Evolutionary conservation across 23 tunicate species (phyloP).

Genomic region (Botrylloides violaceus): DNA sequence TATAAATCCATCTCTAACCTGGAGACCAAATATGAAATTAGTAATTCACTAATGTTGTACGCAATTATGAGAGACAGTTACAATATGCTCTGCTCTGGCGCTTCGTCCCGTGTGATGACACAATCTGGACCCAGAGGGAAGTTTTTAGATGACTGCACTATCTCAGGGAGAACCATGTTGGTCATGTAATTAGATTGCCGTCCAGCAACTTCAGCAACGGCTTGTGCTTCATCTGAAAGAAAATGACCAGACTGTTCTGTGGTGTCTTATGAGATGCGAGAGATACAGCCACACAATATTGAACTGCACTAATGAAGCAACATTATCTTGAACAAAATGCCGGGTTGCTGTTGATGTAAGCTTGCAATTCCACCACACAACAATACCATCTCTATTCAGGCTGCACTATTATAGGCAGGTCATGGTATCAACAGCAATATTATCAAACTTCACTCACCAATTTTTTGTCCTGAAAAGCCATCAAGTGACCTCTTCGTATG

Average conservation of each 20-base stretch:
- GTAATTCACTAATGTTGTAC: no score
- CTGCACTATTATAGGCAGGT: no score
- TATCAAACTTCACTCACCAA: background rate
- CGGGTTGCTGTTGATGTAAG: no score
- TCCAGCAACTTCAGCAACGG: slow-evolving; percentile 3
- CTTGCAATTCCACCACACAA: no score
- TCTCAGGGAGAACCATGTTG: slow-evolving; percentile 82
- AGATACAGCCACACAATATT: no score
- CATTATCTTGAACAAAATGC: no score
- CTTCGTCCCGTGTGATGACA: slow-evolving; percentile 51
- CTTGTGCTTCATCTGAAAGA: slow-evolving; percentile 2
- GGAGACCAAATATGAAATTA: background rate
- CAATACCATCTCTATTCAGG: no score
- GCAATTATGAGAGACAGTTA: no score
- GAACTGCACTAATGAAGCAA: no score
- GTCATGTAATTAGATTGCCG: slow-evolving; percentile 37
- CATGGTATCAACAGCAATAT: background rate
- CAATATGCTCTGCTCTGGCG: slow-evolving; percentile 47
- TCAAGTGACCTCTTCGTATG: background rate
- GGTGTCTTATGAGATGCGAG: no score
- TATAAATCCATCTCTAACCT: slow-evolving; percentile 64
- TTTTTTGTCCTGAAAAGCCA: slow-evolving; percentile 2
- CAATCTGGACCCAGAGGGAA: slow-evolving; percentile 92
- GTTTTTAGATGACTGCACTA: slow-evolving; percentile 61
- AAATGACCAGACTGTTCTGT: no score